Percentiles rank a stretch among this genome's conserved stretches.
These are phyloP conservation scores for Mantis religiosa DNA, from an alignment of 2,888 invertebrate genomes.

Conservation along the genomic window DNA sequence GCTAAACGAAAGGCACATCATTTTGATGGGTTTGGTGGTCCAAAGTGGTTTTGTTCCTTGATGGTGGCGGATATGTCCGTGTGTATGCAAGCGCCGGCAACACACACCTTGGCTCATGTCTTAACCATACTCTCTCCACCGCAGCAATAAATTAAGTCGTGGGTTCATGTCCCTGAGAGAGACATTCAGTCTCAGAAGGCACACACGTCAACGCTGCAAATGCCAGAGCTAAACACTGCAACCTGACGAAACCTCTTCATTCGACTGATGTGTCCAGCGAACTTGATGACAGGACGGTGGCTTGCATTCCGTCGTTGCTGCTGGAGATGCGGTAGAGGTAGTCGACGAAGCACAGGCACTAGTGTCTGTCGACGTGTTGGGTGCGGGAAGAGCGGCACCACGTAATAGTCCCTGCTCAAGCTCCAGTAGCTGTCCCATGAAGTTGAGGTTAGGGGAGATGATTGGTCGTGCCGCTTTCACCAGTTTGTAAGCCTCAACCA, in stretches of 20 bases:
- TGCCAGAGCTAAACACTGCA: constrained; percentile 48
- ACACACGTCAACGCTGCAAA: neutral
- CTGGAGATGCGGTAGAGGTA: constrained; percentile 11
- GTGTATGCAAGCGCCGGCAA: no score
- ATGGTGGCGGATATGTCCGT: neutral
- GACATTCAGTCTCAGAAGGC: neutral
- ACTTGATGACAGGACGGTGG: constrained; percentile 44
- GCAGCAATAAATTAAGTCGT: neutral
- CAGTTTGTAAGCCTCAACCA: constrained; percentile 81
- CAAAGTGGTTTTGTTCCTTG: neutral
- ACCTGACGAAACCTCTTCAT: constrained; percentile 52
- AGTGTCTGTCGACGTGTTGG: neutral
- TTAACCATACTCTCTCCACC: neutral
- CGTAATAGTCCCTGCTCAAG: constrained; percentile 64
- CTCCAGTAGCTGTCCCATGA: constrained; percentile 86
- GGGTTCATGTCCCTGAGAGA: neutral
- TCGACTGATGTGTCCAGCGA: constrained; percentile 51
- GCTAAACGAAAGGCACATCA: neutral
- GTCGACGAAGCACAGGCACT: neutral
- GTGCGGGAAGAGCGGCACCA: neutral
- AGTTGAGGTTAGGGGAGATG: constrained; percentile 92
- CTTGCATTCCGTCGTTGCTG: constrained; percentile 31
- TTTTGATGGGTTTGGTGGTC: neutral
- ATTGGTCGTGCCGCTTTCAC: constrained; percentile 82
- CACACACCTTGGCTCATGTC: neutral